Evolutionary conservation across 1,140 invertebrate species (phyloP).

Genomic region (Solenopsis invicta): DNA sequence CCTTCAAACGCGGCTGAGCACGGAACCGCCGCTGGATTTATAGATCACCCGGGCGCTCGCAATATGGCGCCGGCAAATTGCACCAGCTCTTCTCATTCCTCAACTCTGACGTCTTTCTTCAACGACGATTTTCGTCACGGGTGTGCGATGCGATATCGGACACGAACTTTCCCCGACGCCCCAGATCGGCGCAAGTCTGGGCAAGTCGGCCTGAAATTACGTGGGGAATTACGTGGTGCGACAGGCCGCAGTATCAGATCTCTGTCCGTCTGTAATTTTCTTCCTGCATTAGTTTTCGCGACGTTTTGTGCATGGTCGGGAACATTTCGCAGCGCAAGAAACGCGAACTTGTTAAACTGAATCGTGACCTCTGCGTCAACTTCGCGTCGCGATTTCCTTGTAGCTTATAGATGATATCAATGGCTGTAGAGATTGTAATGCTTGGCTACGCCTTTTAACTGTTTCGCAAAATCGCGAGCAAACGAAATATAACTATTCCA

Average conservation of each 20-base stretch:
- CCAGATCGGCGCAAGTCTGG: constrained; percentile 23
- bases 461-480: constrained; percentile 22
- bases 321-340: constrained; percentile 17
- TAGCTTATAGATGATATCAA: constrained; percentile 3
- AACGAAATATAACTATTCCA: neutral
- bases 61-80: constrained; percentile 60
- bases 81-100: constrained; percentile 59
- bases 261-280: constrained; percentile 19
- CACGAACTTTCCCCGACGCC: constrained; percentile 52
- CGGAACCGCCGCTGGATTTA: constrained; percentile 39
- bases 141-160: constrained; percentile 37
- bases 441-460: constrained; percentile 25
- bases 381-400: neutral
- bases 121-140: constrained; percentile 45
- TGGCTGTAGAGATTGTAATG: constrained; percentile 3
- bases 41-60: neutral
- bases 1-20: neutral
- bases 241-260: constrained; percentile 45
- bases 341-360: constrained; percentile 31
- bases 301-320: neutral
- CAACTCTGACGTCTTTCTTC: constrained; percentile 34
- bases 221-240: constrained; percentile 2
- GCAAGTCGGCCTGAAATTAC: constrained; percentile 43
- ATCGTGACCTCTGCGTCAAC: constrained; percentile 16
- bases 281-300: constrained; percentile 2